phyloP scores from a whole-genome alignment of 2,797 vertebrate species.

The Pangasius macronema region DNA sequence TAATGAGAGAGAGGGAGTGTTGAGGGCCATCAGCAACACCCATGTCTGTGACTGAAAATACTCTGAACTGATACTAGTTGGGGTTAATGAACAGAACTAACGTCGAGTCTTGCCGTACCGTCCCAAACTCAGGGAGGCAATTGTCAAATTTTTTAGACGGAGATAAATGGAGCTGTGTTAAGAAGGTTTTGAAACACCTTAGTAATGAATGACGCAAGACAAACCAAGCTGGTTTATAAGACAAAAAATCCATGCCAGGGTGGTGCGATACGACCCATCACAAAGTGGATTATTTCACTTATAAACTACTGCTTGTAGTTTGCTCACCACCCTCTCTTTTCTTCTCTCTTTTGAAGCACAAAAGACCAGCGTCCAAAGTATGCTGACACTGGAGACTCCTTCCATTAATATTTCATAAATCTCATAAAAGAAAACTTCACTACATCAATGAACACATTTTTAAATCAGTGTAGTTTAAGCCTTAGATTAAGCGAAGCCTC shows the following conservation, averaged over 20 bases:
- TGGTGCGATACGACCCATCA: not conserved
- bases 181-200: not conserved
- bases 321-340: not conserved
- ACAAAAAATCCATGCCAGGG: not conserved
- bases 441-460: not conserved
- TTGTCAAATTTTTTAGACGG: not conserved
- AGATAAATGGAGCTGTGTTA: conserved; percentile 1
- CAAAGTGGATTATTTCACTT: not conserved
- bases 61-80: too few relatives aligned
- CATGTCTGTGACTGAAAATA: conserved; percentile 13
- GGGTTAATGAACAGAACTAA: too few relatives aligned
- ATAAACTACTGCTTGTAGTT: not conserved
- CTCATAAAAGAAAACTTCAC: not conserved
- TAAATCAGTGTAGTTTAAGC: not conserved
- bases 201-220: not conserved
- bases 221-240: not conserved
- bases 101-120: too few relatives aligned
- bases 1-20: conserved; percentile 54
- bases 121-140: too few relatives aligned
- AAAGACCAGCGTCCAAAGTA: not conserved
- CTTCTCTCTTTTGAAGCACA: not conserved
- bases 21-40: conserved; percentile 38
- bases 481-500: too few relatives aligned
- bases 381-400: not conserved
- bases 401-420: not conserved